Percentiles rank a stretch among this genome's conserved stretches.
Conservation (phyloP, 2,113 vertebrate species). For the Atherinomorus stipes region DNA sequence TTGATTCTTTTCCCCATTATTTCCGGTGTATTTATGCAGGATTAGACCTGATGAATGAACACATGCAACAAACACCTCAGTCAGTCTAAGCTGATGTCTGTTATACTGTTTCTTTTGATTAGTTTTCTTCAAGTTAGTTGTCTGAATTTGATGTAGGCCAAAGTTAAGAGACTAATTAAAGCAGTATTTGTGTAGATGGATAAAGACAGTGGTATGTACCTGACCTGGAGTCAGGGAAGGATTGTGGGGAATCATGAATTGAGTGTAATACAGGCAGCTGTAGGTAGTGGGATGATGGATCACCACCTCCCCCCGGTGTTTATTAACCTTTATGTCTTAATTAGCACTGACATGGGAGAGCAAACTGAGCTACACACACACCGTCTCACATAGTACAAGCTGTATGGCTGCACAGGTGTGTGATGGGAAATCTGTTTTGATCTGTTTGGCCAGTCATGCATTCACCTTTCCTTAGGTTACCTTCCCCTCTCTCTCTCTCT, state of each 20-base stretch:
- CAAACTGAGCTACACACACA: constrained; percentile 11
- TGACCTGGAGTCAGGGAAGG: neutral
- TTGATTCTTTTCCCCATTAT: neutral
- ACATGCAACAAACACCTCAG: neutral
- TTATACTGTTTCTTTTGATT: no score
- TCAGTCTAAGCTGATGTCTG: no score
- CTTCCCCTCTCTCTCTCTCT: neutral
- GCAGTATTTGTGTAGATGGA: neutral
- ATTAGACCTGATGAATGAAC: neutral
- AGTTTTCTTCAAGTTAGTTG: no score
- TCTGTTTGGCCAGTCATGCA: constrained; percentile 62
- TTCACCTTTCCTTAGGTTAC: constrained; percentile 55
- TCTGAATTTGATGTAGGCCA: neutral
- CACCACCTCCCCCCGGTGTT: constrained; percentile 14
- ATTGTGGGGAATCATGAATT: neutral
- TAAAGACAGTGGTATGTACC: neutral
- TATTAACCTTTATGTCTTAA: constrained; percentile 34
- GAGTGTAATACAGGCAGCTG: neutral
- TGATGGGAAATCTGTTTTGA: constrained; percentile 65
- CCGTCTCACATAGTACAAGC: constrained; percentile 8
- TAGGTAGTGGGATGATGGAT: neutral
- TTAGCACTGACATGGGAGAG: no score
- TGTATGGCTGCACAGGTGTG: constrained; percentile 60
- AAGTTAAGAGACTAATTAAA: neutral
- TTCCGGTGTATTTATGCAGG: neutral